These are phyloP conservation scores for Cryptosula pallasiana DNA, from an alignment of 2,888 invertebrate species.

Conservation along the genomic window DNA sequence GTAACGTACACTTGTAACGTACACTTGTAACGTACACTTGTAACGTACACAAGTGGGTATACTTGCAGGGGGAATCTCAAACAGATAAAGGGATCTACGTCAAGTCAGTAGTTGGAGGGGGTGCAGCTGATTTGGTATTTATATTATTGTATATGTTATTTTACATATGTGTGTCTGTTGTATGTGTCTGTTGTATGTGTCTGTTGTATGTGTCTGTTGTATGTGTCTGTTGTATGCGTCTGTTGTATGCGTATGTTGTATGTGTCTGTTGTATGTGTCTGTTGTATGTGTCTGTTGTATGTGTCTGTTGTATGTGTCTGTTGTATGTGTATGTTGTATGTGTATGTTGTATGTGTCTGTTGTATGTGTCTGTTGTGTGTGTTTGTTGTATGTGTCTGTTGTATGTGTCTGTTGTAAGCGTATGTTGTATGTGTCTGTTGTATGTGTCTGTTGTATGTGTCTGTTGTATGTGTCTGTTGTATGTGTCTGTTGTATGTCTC, in stretches of 20 bases:
- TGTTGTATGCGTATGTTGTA: not conserved
- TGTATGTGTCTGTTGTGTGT: not conserved
- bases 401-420: not conserved
- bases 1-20: too few relatives aligned
- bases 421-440: not conserved
- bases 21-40: too few relatives aligned
- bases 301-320: not conserved
- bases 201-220: not conserved
- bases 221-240: not conserved
- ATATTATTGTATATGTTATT: too few relatives aligned
- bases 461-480: not conserved
- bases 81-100: constrained; percentile 92
- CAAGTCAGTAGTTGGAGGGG: constrained; percentile 88
- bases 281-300: not conserved
- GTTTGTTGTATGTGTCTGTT: not conserved
- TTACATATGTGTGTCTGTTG: not conserved
- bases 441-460: not conserved
- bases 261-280: not conserved
- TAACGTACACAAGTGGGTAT: too few relatives aligned
- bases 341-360: not conserved
- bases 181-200: not conserved
- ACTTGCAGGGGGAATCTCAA: constrained; percentile 67
- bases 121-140: constrained; percentile 57
- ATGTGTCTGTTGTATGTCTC: not conserved
- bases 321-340: not conserved